These are phyloP conservation scores for Stictonetta naevosa DNA, from an alignment of 2,113 vertebrate species.

Conservation along the genomic window DNA sequence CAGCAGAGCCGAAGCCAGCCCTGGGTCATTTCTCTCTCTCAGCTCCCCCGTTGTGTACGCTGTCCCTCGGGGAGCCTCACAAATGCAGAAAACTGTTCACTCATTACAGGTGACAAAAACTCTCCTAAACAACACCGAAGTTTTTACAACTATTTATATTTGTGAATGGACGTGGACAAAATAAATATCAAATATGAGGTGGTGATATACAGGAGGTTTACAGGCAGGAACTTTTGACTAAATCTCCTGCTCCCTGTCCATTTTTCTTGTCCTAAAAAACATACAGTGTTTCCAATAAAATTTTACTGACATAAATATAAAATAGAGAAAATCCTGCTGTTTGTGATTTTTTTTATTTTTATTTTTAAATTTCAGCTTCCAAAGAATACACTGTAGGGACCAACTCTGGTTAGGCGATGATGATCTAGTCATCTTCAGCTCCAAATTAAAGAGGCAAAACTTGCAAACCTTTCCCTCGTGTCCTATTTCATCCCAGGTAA, in stretches of 20 bases:
- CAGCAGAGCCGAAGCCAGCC: background rate
- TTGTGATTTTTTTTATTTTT: background rate
- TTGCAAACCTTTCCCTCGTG: background rate
- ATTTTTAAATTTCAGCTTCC: background rate
- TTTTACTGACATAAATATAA: background rate
- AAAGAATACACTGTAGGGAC: background rate
- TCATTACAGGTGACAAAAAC: background rate
- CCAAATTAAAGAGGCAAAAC: background rate
- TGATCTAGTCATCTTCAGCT: background rate
- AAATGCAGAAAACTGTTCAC: background rate
- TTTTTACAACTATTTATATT: background rate
- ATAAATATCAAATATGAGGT: background rate
- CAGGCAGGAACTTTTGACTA: background rate
- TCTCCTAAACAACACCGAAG: background rate
- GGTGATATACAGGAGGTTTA: fast-evolving
- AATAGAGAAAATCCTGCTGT: background rate
- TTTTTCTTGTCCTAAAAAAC: background rate
- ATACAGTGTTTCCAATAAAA: background rate
- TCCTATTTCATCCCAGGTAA: background rate
- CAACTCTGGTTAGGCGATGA: background rate
- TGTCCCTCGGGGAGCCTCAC: background rate
- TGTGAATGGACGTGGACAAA: background rate
- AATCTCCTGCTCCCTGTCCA: background rate
- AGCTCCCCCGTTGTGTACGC: background rate
- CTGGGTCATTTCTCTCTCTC: background rate